Evolutionary conservation across 2,888 invertebrate species (phyloP).

Genomic region (Sminthurinus aureus): DNA sequence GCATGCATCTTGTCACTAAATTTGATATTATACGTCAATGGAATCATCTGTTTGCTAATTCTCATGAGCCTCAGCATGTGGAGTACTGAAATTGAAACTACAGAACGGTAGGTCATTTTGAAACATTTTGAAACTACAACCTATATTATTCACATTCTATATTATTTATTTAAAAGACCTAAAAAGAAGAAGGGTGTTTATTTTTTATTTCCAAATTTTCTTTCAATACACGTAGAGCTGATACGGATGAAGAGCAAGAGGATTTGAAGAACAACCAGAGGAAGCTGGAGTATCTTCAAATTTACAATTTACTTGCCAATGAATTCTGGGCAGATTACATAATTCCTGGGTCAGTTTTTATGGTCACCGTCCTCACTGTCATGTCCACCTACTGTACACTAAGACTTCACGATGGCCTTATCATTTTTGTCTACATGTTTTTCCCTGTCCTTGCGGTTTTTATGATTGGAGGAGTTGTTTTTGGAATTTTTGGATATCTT

Average conservation of each 20-base stretch:
- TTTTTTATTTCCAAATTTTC: not conserved
- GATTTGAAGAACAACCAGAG: not conserved
- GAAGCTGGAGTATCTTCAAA: conserved; percentile 1
- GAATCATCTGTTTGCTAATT: not conserved
- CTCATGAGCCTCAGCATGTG: not conserved
- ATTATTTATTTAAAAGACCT: no score
- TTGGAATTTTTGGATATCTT: not conserved
- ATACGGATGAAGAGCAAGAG: not conserved
- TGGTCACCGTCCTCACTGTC: not conserved
- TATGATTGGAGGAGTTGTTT: not conserved
- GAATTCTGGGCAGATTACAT: not conserved
- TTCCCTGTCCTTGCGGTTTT: not conserved
- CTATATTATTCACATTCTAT: not conserved
- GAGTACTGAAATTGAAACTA: not conserved
- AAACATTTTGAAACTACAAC: not conserved
- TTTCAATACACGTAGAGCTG: no score
- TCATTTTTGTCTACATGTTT: not conserved
- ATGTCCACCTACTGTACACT: not conserved
- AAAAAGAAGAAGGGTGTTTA: not conserved
- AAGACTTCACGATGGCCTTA: not conserved
- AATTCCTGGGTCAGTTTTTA: not conserved
- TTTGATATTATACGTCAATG: not conserved
- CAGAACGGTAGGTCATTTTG: not conserved
- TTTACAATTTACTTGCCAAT: not conserved
- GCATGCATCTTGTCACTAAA: not conserved